Conservation (phyloP, 2,113 vertebrate species). For the Cyanoderma ruficeps region DNA sequence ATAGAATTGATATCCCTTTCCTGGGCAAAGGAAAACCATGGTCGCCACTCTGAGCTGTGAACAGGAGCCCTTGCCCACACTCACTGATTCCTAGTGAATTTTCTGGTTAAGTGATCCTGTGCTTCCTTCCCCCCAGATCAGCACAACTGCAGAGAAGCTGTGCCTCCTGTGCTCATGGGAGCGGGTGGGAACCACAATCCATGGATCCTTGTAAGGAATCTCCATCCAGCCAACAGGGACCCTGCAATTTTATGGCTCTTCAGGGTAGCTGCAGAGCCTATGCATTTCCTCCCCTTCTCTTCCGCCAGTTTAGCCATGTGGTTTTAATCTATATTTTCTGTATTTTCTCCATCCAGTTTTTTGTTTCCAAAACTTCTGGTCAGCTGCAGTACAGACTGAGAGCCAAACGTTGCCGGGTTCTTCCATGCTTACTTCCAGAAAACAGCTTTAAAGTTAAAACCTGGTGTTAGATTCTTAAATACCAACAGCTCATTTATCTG, state of each 20-base stretch:
- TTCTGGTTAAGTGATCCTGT: not conserved
- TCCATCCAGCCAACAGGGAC: not conserved
- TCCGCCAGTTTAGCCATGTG: not conserved
- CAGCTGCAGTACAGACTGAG: constrained; percentile 12
- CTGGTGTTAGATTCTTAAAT: not conserved
- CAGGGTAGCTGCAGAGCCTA: not conserved
- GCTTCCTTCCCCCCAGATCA: not conserved
- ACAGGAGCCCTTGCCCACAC: not conserved
- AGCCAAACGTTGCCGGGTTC: constrained; percentile 53
- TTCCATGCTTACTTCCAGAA: constrained; percentile 55
- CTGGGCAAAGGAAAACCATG: not conserved
- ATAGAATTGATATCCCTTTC: not conserved
- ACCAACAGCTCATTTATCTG: not conserved
- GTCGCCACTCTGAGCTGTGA: not conserved
- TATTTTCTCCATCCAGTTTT: constrained; percentile 38
- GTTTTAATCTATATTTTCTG: constrained; percentile 51
- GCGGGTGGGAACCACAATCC: not conserved
- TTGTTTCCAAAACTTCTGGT: constrained; percentile 44
- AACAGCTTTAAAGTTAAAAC: not conserved
- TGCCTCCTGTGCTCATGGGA: not conserved
- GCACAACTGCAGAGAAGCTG: not conserved
- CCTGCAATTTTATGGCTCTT: not conserved
- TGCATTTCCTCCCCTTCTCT: not conserved
- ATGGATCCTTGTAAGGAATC: not conserved
- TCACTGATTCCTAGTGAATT: not conserved